Evolutionary conservation across 2,888 invertebrate genomes (phyloP).

Genomic region (Alentia gelatinosa): DNA sequence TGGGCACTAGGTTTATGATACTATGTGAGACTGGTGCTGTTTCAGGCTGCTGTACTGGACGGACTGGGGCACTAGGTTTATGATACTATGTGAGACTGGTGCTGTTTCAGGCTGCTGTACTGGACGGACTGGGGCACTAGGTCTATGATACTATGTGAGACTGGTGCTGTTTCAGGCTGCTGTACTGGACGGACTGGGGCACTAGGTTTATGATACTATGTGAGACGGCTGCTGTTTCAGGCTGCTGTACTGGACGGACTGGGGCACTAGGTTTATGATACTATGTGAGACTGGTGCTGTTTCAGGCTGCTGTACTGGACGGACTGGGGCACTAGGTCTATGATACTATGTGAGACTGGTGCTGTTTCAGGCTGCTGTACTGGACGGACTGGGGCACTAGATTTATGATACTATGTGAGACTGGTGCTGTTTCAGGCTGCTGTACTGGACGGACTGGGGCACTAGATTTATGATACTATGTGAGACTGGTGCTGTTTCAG

Average conservation of each 20-base stretch:
- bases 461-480: neutral
- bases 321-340: slow-evolving; percentile 74
- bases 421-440: neutral
- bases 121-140: neutral
- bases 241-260: slow-evolving; percentile 76
- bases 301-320: too few relatives aligned
- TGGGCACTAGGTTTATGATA: slow-evolving; percentile 72
- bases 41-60: neutral
- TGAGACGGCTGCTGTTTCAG: slow-evolving; percentile 62
- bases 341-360: slow-evolving; percentile 54
- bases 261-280: too few relatives aligned
- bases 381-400: neutral
- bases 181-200: slow-evolving; percentile 78
- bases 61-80: neutral
- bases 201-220: neutral
- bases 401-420: neutral
- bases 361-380: neutral
- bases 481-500: too few relatives aligned
- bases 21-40: neutral
- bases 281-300: too few relatives aligned
- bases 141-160: neutral
- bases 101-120: neutral
- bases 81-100: neutral
- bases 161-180: slow-evolving; percentile 65
- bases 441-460: neutral